A percentile compares a stretch with the other conserved stretches of the same genome.
These are phyloP conservation scores for Mormyrus proboscirostris DNA, from an alignment of 2,797 vertebrate genomes.

Conservation along the genomic window DNA sequence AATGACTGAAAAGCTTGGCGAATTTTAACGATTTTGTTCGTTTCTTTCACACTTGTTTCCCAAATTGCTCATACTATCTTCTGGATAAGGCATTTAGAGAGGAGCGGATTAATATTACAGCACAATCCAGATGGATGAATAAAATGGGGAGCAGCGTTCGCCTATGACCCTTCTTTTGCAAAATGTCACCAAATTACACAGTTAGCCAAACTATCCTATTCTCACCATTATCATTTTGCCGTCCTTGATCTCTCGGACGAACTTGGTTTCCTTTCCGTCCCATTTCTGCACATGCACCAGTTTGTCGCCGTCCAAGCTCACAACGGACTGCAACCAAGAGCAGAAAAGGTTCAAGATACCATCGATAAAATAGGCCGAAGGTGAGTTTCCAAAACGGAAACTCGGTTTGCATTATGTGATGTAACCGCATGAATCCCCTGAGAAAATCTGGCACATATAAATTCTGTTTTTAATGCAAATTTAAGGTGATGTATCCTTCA, in stretches of 20 bases:
- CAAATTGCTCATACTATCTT: background rate
- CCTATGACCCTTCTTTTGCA: background rate
- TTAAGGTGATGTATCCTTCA: background rate
- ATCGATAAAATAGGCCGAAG: background rate
- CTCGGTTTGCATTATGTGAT: background rate
- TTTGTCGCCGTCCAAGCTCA: conserved; percentile 77
- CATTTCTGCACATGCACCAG: conserved; percentile 87
- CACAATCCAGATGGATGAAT: background rate
- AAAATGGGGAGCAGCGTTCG: background rate
- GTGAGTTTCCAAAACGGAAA: background rate
- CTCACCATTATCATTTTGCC: conserved; percentile 83
- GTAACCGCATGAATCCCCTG: background rate
- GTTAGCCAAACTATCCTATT: background rate
- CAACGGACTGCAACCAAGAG: conserved; percentile 66
- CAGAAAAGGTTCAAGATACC: conserved; percentile 36
- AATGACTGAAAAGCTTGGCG: background rate
- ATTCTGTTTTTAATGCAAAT: background rate
- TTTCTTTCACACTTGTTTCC: background rate
- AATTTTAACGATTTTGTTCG: background rate
- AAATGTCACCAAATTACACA: background rate
- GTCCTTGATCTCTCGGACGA: conserved; percentile 82
- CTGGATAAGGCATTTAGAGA: background rate
- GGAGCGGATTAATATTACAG: background rate
- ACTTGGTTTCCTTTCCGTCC: conserved; percentile 85
- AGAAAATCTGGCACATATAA: background rate